phyloP scores from a whole-genome alignment of 2,888 invertebrate species.

The Platypus cylindrus region DNA sequence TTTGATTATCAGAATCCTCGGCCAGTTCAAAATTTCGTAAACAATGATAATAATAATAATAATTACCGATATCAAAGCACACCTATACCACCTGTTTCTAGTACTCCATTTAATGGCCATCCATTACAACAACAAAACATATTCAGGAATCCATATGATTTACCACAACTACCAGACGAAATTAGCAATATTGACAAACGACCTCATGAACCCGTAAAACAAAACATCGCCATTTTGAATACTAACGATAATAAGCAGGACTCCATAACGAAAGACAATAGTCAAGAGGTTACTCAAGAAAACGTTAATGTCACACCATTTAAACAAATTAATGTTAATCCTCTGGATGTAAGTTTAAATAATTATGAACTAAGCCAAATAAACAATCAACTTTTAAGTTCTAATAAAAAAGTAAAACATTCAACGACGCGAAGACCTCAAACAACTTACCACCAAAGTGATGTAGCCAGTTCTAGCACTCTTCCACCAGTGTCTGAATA shows the following conservation, averaged over 20 bases:
- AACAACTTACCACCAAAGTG: constrained; percentile 3
- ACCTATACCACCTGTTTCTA: background rate
- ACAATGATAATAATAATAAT: no score
- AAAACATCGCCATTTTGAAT: constrained; percentile 2
- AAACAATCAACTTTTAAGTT: constrained; percentile 19
- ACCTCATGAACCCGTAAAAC: background rate
- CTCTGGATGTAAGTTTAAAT: constrained; percentile 22
- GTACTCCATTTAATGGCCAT: constrained; percentile 1
- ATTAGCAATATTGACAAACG: background rate
- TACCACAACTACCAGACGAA: no score
- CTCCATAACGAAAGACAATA: background rate
- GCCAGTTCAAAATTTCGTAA: constrained; percentile 4
- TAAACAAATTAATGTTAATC: constrained; percentile 16
- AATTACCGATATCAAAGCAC: constrained; percentile 8
- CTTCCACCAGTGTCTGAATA: constrained; percentile 4
- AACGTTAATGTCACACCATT: constrained; percentile 1
- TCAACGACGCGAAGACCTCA: constrained; percentile 8
- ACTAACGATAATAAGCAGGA: background rate
- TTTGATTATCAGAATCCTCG: constrained; percentile 2
- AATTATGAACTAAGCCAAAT: constrained; percentile 26
- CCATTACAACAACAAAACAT: constrained; percentile 4
- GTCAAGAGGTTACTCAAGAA: background rate
- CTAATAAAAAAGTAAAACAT: constrained; percentile 11
- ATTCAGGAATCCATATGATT: constrained; percentile 1
- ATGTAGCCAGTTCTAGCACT: background rate